A percentile compares a stretch with the other conserved stretches of the same genome.
Conservation (phyloP, 2,888 invertebrate species). For the Coleophora flavipennella region DNA sequence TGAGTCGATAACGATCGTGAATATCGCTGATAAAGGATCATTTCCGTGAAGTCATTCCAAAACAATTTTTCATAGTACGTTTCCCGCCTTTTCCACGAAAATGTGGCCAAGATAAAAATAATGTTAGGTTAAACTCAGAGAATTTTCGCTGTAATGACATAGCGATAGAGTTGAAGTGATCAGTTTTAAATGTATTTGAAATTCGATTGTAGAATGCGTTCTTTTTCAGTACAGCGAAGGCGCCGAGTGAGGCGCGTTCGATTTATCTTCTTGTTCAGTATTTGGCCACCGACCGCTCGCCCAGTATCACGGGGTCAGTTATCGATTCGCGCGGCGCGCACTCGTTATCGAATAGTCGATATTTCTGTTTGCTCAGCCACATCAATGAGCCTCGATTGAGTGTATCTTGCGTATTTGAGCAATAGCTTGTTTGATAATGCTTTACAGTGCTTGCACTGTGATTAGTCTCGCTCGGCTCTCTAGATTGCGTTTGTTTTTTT, state of each 20-base stretch:
- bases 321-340: slow-evolving; percentile 45
- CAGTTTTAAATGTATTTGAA: slow-evolving; percentile 1
- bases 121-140: no score
- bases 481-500: slow-evolving; percentile 44
- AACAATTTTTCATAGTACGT: slow-evolving; percentile 16
- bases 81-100: slow-evolving; percentile 29
- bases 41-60: slow-evolving; percentile 22
- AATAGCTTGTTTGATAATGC: slow-evolving; percentile 64
- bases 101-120: no score
- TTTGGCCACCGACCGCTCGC: slow-evolving; percentile 47
- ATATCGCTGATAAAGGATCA: slow-evolving; percentile 18
- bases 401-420: slow-evolving; percentile 65
- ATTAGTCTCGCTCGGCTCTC: slow-evolving; percentile 47
- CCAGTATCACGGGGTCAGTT: slow-evolving; percentile 44
- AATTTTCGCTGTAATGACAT: no score
- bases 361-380: slow-evolving; percentile 58
- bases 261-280: slow-evolving; percentile 42
- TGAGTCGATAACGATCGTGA: slow-evolving; percentile 32
- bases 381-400: slow-evolving; percentile 61
- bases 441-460: slow-evolving; percentile 53
- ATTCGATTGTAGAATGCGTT: slow-evolving; percentile 2
- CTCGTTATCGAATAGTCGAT: slow-evolving; percentile 62
- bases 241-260: slow-evolving; percentile 26
- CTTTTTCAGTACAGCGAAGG: no score
- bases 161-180: slow-evolving; percentile 6